Conservation (phyloP, 2,113 vertebrate genomes). For the human region GRCh38 chrY:12834001-12834500, state of each 20-base stretch:
- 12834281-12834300: too few relatives aligned
- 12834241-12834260: not conserved
- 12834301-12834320: too few relatives aligned
- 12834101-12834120: not conserved
- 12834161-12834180: not conserved
- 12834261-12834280: too few relatives aligned
- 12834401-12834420: not conserved
- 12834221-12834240: not conserved
- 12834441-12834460: not conserved
- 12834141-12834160: not conserved
- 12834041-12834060: not conserved
- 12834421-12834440: not conserved
- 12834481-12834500: not conserved
- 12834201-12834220: not conserved
- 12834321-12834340: too few relatives aligned
- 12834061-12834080: not conserved
- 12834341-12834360: too few relatives aligned
- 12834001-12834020: not conserved
- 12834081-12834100: not conserved
- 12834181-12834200: not conserved
- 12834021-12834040: not conserved
- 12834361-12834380: too few relatives aligned
- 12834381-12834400: too few relatives aligned
- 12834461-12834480: not conserved
- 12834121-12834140: not conserved